Evolutionary conservation across 2,113 vertebrate genomes (phyloP), one percentile per base, ranked within the genome.

Genomic region (Psittacus erithacus): DNA sequence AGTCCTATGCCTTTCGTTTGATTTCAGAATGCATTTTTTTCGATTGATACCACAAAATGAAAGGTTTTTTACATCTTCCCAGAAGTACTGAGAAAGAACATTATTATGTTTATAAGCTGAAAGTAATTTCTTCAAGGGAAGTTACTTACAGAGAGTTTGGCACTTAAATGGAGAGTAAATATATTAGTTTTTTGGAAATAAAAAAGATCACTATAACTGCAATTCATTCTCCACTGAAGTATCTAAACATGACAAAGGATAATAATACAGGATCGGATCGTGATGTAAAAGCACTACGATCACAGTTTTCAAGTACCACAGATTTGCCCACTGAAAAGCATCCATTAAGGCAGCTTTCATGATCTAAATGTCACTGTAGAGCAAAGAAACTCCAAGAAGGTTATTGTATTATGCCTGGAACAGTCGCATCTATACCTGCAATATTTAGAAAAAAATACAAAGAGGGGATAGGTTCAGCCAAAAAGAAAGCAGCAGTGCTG

Each of bases 301-400:
- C 67, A 59, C 13, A 71, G 16, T 75, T 79, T 83, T 60, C 38
- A 69, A 88, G 77, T 83, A 64, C 19, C 77, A 81, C 41, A 81
- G 33, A 62, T 64, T 88, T 76, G 13, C 39, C 23, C 39, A 76
- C 43, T 14, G 43, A 64, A 63, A 89, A 91, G 29, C 73, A 94
- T 64, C 29, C 35, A 62, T 91, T 63, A 93, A 93, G 92, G 39
- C 11, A 69, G 44, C 27, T 83, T 93, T 95, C 86, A 91, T 94
- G 33, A 81, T 74, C 33, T 91, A 77, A 88, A 94, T 25, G 41
- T 77, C 73, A 52, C 35, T 43, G 41, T 8, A 46, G 53, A 80
- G 68, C 49, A 77, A 83, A 86, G 27, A 86, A 77, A 73, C 53
- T 52, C 44, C 60, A 83, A 35, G 49, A 86, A 81, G 33, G 8